Evolutionary conservation across 2,888 invertebrate species (phyloP).

Genomic region (Stenolophus ochropezus): DNA sequence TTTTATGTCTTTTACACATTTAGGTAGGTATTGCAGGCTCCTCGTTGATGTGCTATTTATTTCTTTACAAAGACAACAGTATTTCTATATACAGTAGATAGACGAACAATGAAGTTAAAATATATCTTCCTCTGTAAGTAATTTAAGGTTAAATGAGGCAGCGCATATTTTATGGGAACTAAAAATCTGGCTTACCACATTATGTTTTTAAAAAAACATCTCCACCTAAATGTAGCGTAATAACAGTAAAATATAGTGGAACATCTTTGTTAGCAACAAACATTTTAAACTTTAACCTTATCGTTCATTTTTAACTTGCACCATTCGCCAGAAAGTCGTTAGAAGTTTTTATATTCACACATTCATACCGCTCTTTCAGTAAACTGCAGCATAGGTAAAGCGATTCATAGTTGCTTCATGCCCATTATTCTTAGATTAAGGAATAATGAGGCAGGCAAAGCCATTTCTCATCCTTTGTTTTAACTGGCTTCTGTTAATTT

Average conservation of each 20-base stretch:
- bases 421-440: neutral
- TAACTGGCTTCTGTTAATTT: neutral
- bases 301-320: neutral
- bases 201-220: neutral
- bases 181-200: slow-evolving; percentile 1
- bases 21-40: too few species aligned
- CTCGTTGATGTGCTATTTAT: too few species aligned
- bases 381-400: neutral
- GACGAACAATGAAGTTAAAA: neutral
- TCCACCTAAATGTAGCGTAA: neutral
- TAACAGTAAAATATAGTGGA: neutral
- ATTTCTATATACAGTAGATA: too few species aligned
- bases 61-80: too few species aligned
- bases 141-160: neutral
- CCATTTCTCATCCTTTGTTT: neutral
- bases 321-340: neutral
- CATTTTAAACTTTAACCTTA: neutral
- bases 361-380: neutral
- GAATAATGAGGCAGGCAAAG: neutral
- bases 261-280: neutral
- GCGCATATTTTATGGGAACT: neutral
- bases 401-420: neutral
- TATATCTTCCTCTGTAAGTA: neutral
- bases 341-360: neutral
- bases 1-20: too few species aligned